These are phyloP conservation scores for Aphodius granarius DNA, from an alignment of 2,888 invertebrate genomes.

Conservation along the genomic window DNA sequence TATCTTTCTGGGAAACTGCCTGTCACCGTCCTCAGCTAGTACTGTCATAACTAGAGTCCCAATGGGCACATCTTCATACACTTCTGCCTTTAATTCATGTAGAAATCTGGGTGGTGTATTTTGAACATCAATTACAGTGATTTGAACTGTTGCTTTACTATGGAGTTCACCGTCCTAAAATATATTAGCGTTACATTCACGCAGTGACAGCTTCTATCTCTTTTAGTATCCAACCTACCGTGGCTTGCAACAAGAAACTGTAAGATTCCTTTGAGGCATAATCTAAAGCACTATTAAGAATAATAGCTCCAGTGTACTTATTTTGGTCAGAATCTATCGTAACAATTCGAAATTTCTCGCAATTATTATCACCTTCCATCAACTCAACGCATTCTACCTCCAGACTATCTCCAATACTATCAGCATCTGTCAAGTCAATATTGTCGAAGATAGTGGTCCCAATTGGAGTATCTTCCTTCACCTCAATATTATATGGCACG, in stretches of 20 bases:
- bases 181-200: neutral
- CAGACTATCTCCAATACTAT: constrained; percentile 78
- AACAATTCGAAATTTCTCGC: constrained; percentile 70
- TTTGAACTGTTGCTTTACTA: constrained; percentile 72
- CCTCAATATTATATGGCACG: constrained; percentile 74
- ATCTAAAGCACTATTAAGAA: constrained; percentile 70
- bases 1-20: constrained; percentile 78
- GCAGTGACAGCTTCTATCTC: neutral
- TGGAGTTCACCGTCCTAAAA: constrained; percentile 76
- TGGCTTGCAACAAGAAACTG: constrained; percentile 74
- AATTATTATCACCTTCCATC: constrained; percentile 69
- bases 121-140: constrained; percentile 82
- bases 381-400: constrained; percentile 69
- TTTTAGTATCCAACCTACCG: constrained; percentile 67
- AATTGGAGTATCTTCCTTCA: constrained; percentile 73
- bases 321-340: constrained; percentile 66
- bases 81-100: constrained; percentile 76
- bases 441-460: constrained; percentile 73
- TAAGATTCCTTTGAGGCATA: constrained; percentile 79
- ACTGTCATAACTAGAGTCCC: constrained; percentile 79
- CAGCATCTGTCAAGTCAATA: constrained; percentile 77
- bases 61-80: constrained; percentile 81
- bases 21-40: constrained; percentile 82
- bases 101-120: constrained; percentile 85
- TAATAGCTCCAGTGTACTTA: constrained; percentile 71